Base-by-base conservation (phyloP, 2,888 invertebrate genomes). In the Frankliniella intonsa region DNA sequence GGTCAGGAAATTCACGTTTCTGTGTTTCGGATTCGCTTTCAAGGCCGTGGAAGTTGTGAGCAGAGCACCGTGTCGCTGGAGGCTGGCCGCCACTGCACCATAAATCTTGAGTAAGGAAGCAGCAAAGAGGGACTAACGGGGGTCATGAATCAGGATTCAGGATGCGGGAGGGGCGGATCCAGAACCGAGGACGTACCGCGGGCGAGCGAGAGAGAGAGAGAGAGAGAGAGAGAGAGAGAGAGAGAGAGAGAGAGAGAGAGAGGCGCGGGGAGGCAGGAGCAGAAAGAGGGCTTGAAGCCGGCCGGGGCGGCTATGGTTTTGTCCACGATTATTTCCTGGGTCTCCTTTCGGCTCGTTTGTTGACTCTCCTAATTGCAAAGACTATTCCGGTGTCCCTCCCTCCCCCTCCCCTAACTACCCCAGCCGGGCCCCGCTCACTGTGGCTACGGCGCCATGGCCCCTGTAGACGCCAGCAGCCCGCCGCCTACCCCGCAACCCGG, bases 281-380 rank as follows among this genome's bases (percentile, higher is more conserved):
- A 38, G 38, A 38, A 38, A 38, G 38, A 38, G 38, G 38, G 38
- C 38, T 38, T 38, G 38, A 38, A 38, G 38, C 38, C 38, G 38
- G 38, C 38, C 38, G 38, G 38, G 38, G 3, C 38, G 38, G 2
- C 38, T 38, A 38, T 38, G 38, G 38, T 38, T 76, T 76, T 76
- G 69, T 76, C 69, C 69, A 76, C 69, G 69, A 76, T 76, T 76
- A 76, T 76, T 76, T 76, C 69, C 69, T 76, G 69, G 69, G 17
- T 22, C 69, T 76, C 69, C 69, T 76, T 76, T 76, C 69, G 69
- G 22, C 69, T 76, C 69, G 69, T 76, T 76, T 76, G 69, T 76
- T 76, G 69, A 76, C 69, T 76, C 69, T 76, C 69, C 69, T 76
- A 76, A 76, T 76, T 76, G 69, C 69, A 76, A 76, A 76, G 69